A percentile compares a stretch with the other conserved stretches of the same genome.
phyloP scores from a whole-genome alignment of 2,113 vertebrate genomes.

The Pelvicachromis taeniatus region DNA sequence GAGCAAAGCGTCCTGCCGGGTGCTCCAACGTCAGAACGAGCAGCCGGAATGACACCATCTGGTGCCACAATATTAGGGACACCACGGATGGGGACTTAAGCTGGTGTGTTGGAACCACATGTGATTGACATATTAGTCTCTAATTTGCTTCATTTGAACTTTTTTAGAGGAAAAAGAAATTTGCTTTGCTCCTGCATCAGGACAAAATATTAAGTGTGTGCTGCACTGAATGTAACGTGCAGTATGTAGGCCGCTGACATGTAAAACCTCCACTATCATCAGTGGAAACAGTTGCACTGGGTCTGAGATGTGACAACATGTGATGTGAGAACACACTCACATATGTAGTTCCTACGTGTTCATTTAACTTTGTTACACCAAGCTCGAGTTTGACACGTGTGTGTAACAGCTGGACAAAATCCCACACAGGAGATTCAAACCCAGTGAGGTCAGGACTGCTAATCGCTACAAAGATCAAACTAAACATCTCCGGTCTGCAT shows the following conservation, averaged over 20 bases:
- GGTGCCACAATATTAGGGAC: not conserved
- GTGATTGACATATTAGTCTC: not conserved
- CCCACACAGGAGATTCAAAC: not conserved
- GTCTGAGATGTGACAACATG: not conserved
- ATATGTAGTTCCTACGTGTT: not conserved
- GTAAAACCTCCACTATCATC: not conserved
- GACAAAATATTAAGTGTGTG: not conserved
- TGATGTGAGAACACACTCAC: not conserved
- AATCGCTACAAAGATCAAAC: not conserved
- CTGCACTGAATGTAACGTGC: no score
- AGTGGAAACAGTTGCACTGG: not conserved
- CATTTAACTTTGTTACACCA: not conserved
- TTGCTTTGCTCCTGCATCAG: not conserved
- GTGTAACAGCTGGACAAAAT: not conserved
- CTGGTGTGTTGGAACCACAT: not conserved
- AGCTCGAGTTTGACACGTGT: not conserved
- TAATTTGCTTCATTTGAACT: not conserved
- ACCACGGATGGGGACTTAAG: no score
- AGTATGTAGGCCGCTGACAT: not conserved
- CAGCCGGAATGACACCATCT: not conserved
- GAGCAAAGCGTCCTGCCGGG: not conserved
- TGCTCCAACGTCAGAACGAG: not conserved
- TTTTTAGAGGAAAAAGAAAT: not conserved
- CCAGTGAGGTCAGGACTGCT: not conserved
- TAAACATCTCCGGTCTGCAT: not conserved